Percentiles rank a stretch among this genome's conserved stretches.
Evolutionary conservation across 2,113 vertebrate genomes (phyloP).

Genomic region (Ciconia stormi): DNA sequence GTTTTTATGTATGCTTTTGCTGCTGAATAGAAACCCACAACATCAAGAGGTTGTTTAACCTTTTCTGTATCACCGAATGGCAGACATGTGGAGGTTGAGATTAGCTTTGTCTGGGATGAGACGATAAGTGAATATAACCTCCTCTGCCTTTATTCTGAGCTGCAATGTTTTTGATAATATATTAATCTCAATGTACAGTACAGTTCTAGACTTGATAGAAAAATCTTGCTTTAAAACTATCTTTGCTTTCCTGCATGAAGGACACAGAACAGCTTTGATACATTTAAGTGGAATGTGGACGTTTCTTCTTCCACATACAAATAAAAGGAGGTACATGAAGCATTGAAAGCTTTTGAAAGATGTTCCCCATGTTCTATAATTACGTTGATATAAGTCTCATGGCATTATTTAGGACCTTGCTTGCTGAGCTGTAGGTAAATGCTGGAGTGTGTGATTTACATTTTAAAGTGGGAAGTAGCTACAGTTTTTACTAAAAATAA

Average conservation of each 20-base stretch:
- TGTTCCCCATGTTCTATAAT: not conserved
- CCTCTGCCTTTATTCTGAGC: not conserved
- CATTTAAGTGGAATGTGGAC: not conserved
- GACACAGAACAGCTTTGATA: not conserved
- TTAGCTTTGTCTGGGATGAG: not conserved
- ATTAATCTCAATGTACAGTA: not conserved
- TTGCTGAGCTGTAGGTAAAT: not conserved
- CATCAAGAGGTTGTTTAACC: constrained; percentile 3
- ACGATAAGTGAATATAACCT: not conserved
- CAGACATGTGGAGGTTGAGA: constrained; percentile 26
- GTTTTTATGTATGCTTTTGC: not conserved
- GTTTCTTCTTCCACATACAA: not conserved
- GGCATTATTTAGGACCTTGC: not conserved
- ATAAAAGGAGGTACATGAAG: not conserved
- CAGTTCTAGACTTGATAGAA: not conserved
- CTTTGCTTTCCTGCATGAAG: not conserved
- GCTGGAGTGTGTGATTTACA: not conserved
- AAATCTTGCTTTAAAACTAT: not conserved
- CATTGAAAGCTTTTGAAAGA: not conserved
- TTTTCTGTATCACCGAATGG: constrained; percentile 17
- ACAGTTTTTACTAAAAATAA: not conserved
- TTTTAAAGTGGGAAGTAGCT: not conserved
- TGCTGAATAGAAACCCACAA: not conserved
- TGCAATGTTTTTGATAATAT: not conserved
- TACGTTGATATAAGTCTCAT: not conserved